Evolutionary conservation across 1,140 invertebrate species (phyloP), one percentile per base, ranked within the genome.

Genomic region (Aphelenchoides avenae): DNA sequence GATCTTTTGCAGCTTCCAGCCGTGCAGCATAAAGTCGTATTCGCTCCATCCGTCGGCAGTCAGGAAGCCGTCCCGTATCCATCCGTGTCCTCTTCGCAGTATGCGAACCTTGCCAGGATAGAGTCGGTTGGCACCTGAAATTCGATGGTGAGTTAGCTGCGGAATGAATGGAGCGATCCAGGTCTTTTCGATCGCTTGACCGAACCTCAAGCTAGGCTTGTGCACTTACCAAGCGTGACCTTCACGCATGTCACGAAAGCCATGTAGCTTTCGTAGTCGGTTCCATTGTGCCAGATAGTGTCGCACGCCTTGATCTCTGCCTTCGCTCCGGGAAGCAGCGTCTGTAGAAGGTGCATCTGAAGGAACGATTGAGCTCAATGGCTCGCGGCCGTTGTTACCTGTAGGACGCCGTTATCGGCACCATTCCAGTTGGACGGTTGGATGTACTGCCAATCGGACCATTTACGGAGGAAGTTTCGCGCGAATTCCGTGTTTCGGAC

Each of bases 371-470:
- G n/a, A n/a, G 49, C 30, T 26, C 1, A 31, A 40, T 1, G 5
- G 15, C 0, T 2, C 13, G 41, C 46, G 11, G 24, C n/a, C 11
- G 1, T 29, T 36, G 40, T 22, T 34, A 64, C 52, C 29, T 67
- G 64, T 26, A 71, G 49, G 26, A 59, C 66, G 13, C 68, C 68
- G 46, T 71, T 71, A 36, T 71, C 68, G 9, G 68, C 53, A n/a
- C 67, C 67, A 51, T 62, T 57, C 48, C 52, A 70, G 41, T 63
- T 70, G 5, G 31, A 26, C 6, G 68, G 69, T 30, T 71, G 50
- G 9, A 41, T 65, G 7, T 30, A 66, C 41, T 70, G 43, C 56
- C 57, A 70, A 50, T 71, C 63, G 9, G 68, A 64, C 60, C 65
- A 71, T n/a, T 67, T 59, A 13, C 50, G 46, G n/a, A 71, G 29